Conservation (phyloP, 2,113 vertebrate species). For the Alethe diademata region DNA sequence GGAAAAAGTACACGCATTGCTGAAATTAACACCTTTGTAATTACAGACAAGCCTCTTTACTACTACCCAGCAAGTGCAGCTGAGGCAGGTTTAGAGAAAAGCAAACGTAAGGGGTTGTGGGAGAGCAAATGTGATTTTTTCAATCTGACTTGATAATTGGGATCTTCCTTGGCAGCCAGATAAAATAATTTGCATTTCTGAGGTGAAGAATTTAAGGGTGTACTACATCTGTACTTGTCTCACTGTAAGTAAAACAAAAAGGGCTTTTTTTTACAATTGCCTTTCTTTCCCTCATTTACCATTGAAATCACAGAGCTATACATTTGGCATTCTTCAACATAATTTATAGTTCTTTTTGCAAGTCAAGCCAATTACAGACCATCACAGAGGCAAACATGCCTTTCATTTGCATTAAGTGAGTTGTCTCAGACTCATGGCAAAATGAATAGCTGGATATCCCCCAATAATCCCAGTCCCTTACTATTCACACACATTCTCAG, state of each 20-base stretch:
- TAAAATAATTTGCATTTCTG: background rate
- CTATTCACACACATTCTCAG: background rate
- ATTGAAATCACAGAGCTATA: conserved; percentile 18
- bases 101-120: background rate
- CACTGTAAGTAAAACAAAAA: background rate
- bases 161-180: background rate
- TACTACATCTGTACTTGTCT: background rate
- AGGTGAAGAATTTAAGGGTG: background rate
- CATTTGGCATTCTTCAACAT: conserved; percentile 31
- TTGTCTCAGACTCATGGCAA: background rate
- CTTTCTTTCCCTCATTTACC: background rate
- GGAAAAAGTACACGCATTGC: conserved; percentile 69
- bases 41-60: conserved; percentile 60
- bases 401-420: conserved; percentile 38
- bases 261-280: background rate
- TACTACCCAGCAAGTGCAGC: background rate
- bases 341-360: conserved; percentile 34
- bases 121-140: background rate
- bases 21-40: conserved; percentile 73
- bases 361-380: background rate
- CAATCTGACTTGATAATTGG: background rate
- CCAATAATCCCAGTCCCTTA: background rate
- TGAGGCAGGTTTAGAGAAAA: background rate
- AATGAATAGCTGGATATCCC: background rate
- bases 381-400: background rate